These are phyloP conservation scores for Thaumatotibia leucotreta DNA, from an alignment of 1,140 invertebrate species.

Conservation along the genomic window DNA sequence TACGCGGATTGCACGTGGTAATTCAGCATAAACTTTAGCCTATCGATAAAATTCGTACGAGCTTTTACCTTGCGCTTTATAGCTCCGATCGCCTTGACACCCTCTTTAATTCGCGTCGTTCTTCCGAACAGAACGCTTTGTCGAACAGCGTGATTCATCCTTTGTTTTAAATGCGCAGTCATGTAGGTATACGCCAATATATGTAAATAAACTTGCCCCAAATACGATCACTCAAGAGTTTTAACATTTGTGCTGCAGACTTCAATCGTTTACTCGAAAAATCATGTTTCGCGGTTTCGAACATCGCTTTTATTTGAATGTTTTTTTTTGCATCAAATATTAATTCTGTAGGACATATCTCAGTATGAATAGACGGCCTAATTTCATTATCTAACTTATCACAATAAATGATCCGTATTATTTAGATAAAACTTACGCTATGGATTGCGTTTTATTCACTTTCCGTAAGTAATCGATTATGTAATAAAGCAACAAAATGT, in stretches of 20 bases:
- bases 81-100: background rate
- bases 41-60: background rate
- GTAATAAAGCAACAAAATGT: background rate
- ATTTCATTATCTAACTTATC: background rate
- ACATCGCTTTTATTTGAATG: background rate
- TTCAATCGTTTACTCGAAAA: background rate
- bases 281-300: background rate
- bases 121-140: background rate
- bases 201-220: background rate
- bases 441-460: background rate
- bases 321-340: background rate
- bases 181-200: background rate
- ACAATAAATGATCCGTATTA: background rate
- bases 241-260: background rate
- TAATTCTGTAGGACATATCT: background rate
- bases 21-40: background rate
- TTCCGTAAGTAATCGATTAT: background rate
- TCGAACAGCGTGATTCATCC: background rate
- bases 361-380: background rate
- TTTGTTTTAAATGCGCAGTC: background rate
- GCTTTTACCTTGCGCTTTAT: conserved; percentile 9
- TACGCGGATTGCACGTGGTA: background rate
- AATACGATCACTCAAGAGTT: background rate
- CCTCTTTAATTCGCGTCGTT: background rate
- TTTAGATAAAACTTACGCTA: background rate